Conservation (phyloP, 2,797 vertebrate species). For the Macroramphosus scolopax region DNA sequence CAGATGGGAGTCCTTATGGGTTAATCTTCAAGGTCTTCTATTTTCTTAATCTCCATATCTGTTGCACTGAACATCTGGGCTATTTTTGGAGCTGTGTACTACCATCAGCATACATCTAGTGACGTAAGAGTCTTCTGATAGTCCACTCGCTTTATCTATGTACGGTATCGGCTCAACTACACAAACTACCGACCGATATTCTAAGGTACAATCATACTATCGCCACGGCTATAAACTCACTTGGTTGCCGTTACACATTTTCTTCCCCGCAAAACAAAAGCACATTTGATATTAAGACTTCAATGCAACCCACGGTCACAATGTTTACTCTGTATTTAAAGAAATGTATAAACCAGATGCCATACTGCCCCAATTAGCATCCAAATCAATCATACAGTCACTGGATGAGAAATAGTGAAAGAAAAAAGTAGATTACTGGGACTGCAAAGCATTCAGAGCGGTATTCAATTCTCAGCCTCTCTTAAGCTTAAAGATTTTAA, state of each 20-base stretch:
- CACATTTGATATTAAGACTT: conserved; percentile 18
- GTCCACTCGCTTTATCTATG: too few species aligned
- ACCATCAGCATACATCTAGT: not conserved
- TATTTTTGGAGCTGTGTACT: conserved; percentile 5
- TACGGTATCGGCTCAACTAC: too few species aligned
- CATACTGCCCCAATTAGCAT: too few species aligned
- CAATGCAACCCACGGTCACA: not conserved
- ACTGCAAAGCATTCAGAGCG: too few species aligned
- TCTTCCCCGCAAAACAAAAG: conserved; percentile 5
- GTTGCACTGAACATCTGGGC: conserved; percentile 40
- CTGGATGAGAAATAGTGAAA: too few species aligned
- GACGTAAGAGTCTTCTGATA: too few species aligned
- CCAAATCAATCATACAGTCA: too few species aligned
- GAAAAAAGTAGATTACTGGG: conserved; percentile 24
- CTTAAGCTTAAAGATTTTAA: conserved; percentile 51
- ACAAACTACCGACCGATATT: too few species aligned
- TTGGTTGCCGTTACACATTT: too few species aligned
- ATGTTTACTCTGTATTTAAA: too few species aligned
- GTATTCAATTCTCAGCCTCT: conserved; percentile 42
- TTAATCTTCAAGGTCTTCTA: conserved; percentile 48
- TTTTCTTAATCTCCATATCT: conserved; percentile 46
- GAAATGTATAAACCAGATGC: too few species aligned
- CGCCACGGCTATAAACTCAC: not conserved
- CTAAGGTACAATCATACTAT: conserved; percentile 5
- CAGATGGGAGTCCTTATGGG: conserved; percentile 46